Evolutionary conservation across 2,113 vertebrate species (phyloP).

Genomic region (Neofelis nebulosa): DNA sequence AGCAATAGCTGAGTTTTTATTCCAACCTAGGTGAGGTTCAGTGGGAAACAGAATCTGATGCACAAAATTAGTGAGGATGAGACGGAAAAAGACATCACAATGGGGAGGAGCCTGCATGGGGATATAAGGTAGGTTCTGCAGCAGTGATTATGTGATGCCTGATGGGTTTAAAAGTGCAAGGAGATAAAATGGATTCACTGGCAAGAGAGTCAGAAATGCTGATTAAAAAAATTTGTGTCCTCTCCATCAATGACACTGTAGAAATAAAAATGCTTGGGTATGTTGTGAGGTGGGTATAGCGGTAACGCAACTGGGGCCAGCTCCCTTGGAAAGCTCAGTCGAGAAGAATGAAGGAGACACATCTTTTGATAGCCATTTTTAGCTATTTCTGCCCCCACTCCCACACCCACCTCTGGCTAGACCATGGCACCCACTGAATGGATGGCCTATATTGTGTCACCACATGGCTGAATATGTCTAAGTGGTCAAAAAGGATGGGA

Average conservation of each 20-base stretch:
- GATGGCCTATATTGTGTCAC: constrained; percentile 61
- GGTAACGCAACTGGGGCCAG: not conserved
- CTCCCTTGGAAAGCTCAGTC: not conserved
- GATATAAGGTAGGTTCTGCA: not conserved
- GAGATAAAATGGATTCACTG: not conserved
- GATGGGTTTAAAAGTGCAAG: not conserved
- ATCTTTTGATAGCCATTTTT: constrained; percentile 58
- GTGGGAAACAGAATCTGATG: not conserved
- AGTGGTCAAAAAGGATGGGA: constrained; percentile 66
- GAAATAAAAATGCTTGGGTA: not conserved
- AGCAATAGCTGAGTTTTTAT: not conserved
- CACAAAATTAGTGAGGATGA: not conserved
- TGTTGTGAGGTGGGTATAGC: not conserved
- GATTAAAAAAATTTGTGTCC: not conserved
- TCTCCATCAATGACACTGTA: not conserved
- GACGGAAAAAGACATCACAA: not conserved
- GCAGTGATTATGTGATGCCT: not conserved
- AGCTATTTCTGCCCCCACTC: constrained; percentile 46
- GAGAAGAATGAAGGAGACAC: constrained; percentile 25
- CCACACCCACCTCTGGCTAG: not conserved
- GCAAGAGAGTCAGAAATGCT: not conserved
- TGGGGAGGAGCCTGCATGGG: not conserved
- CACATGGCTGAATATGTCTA: constrained; percentile 75
- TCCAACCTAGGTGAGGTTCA: not conserved
- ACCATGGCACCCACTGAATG: constrained; percentile 1